Conservation (phyloP, 2,113 vertebrate genomes). For the Sigmodon hispidus region DNA sequence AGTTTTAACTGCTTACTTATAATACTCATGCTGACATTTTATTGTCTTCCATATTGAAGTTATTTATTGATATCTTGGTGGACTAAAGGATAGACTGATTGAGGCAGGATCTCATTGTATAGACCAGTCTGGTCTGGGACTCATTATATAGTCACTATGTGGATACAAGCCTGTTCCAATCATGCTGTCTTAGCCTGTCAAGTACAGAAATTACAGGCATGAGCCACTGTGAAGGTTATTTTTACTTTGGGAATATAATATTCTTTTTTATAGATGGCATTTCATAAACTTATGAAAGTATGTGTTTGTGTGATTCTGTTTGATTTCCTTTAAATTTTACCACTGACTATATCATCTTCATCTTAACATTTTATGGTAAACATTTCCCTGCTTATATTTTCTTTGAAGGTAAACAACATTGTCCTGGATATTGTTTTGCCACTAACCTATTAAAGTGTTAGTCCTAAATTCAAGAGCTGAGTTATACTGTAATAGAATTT, state of each 20-base stretch:
- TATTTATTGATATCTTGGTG: background rate
- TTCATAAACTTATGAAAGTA: background rate
- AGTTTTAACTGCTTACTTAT: background rate
- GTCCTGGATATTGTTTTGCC: background rate
- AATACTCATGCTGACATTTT: background rate
- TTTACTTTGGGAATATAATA: background rate
- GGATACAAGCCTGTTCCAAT: background rate
- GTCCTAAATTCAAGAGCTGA: background rate
- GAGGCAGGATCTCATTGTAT: background rate
- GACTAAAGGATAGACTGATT: background rate
- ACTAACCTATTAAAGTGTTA: background rate
- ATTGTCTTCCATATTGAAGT: too few relatives aligned
- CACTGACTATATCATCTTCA: background rate
- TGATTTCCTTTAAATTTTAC: background rate
- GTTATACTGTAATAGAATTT: background rate
- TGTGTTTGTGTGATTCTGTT: background rate
- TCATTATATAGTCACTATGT: background rate
- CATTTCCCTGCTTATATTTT: background rate
- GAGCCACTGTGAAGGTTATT: background rate
- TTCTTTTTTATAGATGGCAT: background rate
- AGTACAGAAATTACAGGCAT: too few relatives aligned
- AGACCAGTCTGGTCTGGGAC: background rate
- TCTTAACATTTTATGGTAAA: background rate
- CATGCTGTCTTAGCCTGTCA: background rate
- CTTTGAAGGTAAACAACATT: background rate